Conservation (phyloP, 1,140 invertebrate species). For the Drosophila eugracilis region DNA sequence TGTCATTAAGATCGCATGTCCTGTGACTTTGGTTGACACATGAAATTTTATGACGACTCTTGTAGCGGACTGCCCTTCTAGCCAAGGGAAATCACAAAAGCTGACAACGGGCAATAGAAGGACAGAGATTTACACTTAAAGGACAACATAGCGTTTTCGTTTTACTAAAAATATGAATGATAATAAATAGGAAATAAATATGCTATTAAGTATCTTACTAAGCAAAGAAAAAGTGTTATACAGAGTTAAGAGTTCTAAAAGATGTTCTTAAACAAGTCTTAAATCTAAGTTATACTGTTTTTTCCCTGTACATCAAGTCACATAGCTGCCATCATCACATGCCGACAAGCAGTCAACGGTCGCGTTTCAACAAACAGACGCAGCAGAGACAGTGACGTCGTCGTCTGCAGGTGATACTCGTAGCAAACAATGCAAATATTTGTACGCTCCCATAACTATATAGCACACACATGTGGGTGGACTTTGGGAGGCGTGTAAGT, state of each 20-base stretch:
- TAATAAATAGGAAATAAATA: no score
- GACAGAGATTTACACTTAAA: background rate
- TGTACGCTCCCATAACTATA: slow-evolving; percentile 39
- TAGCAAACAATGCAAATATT: slow-evolving; percentile 46
- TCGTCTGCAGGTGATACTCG: slow-evolving; percentile 68
- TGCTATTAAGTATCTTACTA: no score
- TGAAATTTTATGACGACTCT: slow-evolving; percentile 71
- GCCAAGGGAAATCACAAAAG: slow-evolving; percentile 52
- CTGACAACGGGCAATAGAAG: slow-evolving; percentile 37
- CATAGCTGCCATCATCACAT: slow-evolving; percentile 9
- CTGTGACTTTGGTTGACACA: slow-evolving; percentile 62
- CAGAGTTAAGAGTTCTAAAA: no score
- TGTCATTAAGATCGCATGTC: slow-evolving; percentile 60
- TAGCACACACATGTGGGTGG: slow-evolving; percentile 1
- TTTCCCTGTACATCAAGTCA: background rate
- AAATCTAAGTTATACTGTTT: no score
- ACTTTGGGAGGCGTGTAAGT: slow-evolving; percentile 4
- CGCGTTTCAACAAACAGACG: slow-evolving; percentile 31
- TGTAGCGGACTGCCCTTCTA: slow-evolving; percentile 18
- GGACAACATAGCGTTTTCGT: background rate
- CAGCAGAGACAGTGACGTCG: slow-evolving; percentile 8
- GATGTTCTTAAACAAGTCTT: no score
- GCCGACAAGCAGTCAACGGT: slow-evolving; percentile 23
- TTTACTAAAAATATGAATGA: no score
- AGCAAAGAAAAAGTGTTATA: no score